Evolutionary conservation across 2,888 invertebrate genomes (phyloP).

Genomic region (Leptodirus hochenwartii): DNA sequence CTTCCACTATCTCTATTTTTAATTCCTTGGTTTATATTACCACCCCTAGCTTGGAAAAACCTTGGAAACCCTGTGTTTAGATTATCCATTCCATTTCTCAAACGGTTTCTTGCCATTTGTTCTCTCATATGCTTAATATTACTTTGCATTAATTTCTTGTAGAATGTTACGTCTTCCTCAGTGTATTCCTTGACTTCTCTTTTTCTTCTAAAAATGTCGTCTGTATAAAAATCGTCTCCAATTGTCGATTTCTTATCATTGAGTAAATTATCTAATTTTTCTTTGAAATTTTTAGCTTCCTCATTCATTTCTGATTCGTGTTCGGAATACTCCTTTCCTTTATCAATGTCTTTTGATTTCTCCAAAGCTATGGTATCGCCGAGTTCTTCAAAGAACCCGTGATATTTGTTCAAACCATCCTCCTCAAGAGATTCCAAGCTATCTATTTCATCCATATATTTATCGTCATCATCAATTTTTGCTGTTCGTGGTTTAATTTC

Average conservation of each 20-base stretch:
- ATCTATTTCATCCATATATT: conserved; percentile 4
- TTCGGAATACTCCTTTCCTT: conserved; percentile 7
- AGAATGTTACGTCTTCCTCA: conserved; percentile 10
- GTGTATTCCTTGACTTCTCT: conserved; percentile 9
- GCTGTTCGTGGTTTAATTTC: conserved; percentile 1
- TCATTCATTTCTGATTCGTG: conserved; percentile 6
- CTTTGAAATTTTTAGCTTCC: conserved; percentile 1
- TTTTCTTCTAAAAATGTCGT: background rate
- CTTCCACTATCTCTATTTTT: too few relatives aligned
- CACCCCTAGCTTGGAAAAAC: background rate
- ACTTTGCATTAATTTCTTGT: conserved; percentile 10
- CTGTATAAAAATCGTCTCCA: too few relatives aligned
- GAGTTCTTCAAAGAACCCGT: conserved; percentile 7
- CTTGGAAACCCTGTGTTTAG: background rate
- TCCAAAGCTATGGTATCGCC: conserved; percentile 7
- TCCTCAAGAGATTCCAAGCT: conserved; percentile 4
- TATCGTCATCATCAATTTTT: conserved; percentile 6
- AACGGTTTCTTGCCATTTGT: conserved; percentile 8
- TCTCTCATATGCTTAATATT: conserved; percentile 11
- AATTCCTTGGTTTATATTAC: background rate
- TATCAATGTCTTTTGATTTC: conserved; percentile 7
- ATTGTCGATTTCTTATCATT: too few relatives aligned
- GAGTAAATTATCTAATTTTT: background rate
- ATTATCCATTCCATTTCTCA: background rate
- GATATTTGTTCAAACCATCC: conserved; percentile 6